Evolutionary conservation across 2,888 invertebrate species (phyloP).

Genomic region (Lordiphosa fenestrarum): DNA sequence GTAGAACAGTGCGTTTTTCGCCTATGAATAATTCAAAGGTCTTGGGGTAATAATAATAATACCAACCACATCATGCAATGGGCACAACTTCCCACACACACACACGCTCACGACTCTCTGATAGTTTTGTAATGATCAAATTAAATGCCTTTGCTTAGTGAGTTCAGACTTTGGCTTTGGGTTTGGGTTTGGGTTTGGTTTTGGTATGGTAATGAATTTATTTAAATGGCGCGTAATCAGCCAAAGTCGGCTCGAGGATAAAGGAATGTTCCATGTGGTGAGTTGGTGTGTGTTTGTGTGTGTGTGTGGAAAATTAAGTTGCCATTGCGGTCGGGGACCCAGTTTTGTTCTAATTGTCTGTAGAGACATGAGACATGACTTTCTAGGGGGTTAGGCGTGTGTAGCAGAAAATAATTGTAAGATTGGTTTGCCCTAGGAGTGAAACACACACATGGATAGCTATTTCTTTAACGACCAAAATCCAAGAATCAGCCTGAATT

Average conservation of each 20-base stretch:
- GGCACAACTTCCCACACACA: conserved; percentile 36
- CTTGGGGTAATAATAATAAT: conserved; percentile 48
- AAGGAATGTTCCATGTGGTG: conserved; percentile 17
- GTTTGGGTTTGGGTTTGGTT: conserved; percentile 19
- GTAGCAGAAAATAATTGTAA: too few species aligned
- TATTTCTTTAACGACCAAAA: too few species aligned
- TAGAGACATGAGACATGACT: conserved; percentile 1
- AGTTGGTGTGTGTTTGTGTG: not conserved
- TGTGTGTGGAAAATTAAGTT: conserved; percentile 8
- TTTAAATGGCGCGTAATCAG: conserved; percentile 72
- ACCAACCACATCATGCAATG: conserved; percentile 57
- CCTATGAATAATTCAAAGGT: conserved; percentile 64
- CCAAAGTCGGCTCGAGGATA: conserved; percentile 18
- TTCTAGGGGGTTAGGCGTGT: not conserved
- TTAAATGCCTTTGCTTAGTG: conserved; percentile 51
- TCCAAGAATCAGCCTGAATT: too few species aligned
- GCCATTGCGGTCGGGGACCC: not conserved
- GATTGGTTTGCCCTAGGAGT: too few species aligned
- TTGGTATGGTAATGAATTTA: conserved; percentile 65
- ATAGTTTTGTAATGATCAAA: conserved; percentile 74
- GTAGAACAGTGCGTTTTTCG: conserved; percentile 6
- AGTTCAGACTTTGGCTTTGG: conserved; percentile 20
- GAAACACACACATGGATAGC: too few species aligned
- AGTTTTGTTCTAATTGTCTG: conserved; percentile 6
- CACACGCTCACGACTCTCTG: conserved; percentile 26